Percentiles rank a stretch among this genome's conserved stretches.
Conservation (phyloP, 2,797 vertebrate species). For the Podarcis lilfordi region DNA sequence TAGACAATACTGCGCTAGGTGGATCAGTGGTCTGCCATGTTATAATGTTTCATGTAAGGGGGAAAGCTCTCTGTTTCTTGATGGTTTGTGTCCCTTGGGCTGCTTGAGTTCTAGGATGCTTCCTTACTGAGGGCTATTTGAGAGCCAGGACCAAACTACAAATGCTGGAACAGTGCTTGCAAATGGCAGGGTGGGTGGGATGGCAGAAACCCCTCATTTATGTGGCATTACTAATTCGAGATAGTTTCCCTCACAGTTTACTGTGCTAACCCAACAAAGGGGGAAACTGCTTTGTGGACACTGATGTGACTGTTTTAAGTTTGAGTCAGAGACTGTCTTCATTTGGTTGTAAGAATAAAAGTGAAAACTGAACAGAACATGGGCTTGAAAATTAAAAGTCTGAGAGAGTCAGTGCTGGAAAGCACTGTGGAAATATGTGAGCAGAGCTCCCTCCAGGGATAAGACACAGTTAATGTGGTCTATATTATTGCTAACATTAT, state of each 20-base stretch:
- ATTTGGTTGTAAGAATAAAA: neutral
- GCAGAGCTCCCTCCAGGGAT: slow-evolving; percentile 64
- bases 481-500: slow-evolving; percentile 2
- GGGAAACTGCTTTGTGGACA: neutral
- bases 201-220: neutral
- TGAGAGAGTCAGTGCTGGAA: neutral
- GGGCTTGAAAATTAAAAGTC: slow-evolving; percentile 25
- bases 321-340: neutral
- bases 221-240: neutral
- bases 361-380: slow-evolving; percentile 16
- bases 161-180: neutral
- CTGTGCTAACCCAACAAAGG: neutral
- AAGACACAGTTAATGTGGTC: slow-evolving; percentile 1
- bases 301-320: neutral
- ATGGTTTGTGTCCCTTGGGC: neutral
- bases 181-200: neutral
- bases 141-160: neutral
- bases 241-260: neutral
- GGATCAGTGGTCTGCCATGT: neutral
- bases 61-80: neutral
- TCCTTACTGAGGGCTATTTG: neutral
- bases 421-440: slow-evolving; percentile 15
- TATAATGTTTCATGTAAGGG: neutral
- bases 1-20: no score
- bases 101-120: neutral